These are phyloP conservation scores for Gambusia yucatana DNA, from an alignment of 2,797 vertebrate species.

Conservation along the genomic window DNA sequence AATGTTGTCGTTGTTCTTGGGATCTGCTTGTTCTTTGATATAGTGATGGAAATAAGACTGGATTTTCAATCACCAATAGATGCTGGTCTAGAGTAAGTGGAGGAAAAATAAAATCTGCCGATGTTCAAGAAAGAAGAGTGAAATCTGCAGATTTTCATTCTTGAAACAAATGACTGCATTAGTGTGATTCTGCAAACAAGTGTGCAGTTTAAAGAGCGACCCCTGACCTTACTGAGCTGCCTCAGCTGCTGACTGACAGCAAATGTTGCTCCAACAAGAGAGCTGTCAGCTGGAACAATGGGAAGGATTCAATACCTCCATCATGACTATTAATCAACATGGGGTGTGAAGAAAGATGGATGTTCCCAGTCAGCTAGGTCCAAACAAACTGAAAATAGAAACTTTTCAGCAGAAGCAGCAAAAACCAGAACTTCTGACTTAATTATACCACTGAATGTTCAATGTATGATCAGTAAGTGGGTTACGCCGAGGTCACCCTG, in stretches of 20 bases:
- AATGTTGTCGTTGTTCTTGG: too few species aligned
- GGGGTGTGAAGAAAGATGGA: not conserved
- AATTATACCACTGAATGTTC: not conserved
- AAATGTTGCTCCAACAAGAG: not conserved
- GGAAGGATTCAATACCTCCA: not conserved
- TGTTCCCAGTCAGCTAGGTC: not conserved
- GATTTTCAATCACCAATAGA: not conserved
- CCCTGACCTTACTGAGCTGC: not conserved
- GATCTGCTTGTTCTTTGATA: too few species aligned
- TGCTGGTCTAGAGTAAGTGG: not conserved
- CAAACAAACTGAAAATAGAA: not conserved
- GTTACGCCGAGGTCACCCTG: conserved; percentile 50
- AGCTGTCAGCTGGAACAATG: conserved; percentile 1
- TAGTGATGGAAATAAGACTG: not conserved
- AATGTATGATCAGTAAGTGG: conserved; percentile 34
- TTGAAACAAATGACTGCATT: not conserved
- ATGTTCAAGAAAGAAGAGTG: not conserved
- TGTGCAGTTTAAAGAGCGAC: not conserved
- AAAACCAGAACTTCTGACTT: not conserved
- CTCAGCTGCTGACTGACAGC: not conserved
- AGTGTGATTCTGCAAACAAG: not conserved
- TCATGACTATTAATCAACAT: not conserved
- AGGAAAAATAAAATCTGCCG: not conserved
- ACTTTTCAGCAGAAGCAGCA: not conserved
- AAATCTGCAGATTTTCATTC: not conserved